phyloP scores from a whole-genome alignment of 2,888 invertebrate genomes.

The Tetranychus piercei region DNA sequence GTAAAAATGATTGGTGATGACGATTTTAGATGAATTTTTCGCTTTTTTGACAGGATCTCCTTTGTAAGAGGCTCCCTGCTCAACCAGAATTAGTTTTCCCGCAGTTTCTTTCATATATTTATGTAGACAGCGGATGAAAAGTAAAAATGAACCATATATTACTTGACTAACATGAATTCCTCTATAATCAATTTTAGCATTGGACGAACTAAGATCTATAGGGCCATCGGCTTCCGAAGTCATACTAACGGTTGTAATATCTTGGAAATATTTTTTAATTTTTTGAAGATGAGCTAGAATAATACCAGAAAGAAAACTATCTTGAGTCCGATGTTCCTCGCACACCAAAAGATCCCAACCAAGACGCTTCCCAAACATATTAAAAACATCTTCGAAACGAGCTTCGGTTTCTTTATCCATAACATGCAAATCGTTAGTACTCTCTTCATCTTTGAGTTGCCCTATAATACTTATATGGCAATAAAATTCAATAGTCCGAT shows the following conservation, averaged over 20 bases:
- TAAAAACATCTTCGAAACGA: neutral
- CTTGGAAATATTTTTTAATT: neutral
- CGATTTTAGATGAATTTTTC: conserved; percentile 10
- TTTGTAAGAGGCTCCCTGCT: conserved; percentile 8
- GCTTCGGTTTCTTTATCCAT: neutral
- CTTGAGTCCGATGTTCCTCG: neutral
- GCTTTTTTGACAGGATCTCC: conserved; percentile 7
- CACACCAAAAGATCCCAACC: neutral
- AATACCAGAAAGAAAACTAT: conserved; percentile 2
- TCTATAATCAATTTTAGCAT: neutral
- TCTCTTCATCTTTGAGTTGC: neutral
- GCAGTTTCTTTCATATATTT: conserved; percentile 9
- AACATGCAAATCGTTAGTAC: neutral
- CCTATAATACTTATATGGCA: neutral
- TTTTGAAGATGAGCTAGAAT: neutral
- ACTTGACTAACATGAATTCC: neutral
- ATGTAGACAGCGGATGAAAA: conserved; percentile 7
- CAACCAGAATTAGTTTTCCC: conserved; percentile 7
- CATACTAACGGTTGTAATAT: neutral
- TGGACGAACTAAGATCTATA: conserved; percentile 8
- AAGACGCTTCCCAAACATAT: neutral
- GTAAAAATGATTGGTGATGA: neutral
- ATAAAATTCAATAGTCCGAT: neutral
- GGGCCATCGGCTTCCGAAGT: neutral
- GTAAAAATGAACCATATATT: neutral